Percentiles rank a stretch among this genome's conserved stretches.
Conservation (phyloP, 92 coral and sea anemone species). For the Epizoanthus stellaris region DNA sequence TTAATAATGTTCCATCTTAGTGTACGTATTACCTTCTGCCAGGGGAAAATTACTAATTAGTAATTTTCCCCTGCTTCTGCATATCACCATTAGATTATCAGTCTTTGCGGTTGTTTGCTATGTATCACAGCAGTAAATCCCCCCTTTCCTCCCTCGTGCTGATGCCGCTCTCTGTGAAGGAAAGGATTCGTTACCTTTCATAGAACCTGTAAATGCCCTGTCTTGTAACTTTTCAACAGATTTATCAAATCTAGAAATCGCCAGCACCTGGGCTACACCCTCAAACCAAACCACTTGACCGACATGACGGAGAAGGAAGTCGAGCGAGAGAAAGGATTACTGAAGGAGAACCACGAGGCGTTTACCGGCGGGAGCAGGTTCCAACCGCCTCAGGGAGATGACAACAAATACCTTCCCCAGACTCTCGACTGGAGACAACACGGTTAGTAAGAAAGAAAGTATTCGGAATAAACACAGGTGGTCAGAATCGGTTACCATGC, state of each 20-base stretch:
- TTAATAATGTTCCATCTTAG: no score
- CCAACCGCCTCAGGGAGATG: slow-evolving; percentile 55
- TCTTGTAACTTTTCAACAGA: slow-evolving; percentile 36
- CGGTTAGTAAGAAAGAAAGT: slow-evolving; percentile 52
- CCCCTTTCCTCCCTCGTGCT: no score
- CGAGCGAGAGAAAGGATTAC: slow-evolving; percentile 74
- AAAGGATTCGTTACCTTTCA: no score
- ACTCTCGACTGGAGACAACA: slow-evolving; percentile 85
- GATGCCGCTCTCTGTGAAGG: no score
- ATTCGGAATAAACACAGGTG: background rate
- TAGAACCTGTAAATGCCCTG: no score
- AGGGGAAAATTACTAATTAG: no score
- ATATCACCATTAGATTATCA: no score
- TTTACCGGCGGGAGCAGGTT: slow-evolving; percentile 69
- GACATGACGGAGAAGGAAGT: slow-evolving; percentile 92
- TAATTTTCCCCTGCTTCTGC: no score
- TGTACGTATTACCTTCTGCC: no score
- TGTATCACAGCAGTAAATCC: no score
- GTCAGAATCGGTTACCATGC: background rate
- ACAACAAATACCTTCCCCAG: slow-evolving; percentile 62
- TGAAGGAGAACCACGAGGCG: slow-evolving; percentile 45
- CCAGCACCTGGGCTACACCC: slow-evolving; percentile 87
- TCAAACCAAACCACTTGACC: slow-evolving; percentile 91
- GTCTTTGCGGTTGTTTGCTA: no score
- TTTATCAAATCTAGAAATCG: slow-evolving; percentile 95